A percentile compares a stretch with the other conserved stretches of the same genome.
These are phyloP conservation scores for Drosophila nebulosa DNA, from an alignment of 1,140 invertebrate genomes.

Conservation along the genomic window DNA sequence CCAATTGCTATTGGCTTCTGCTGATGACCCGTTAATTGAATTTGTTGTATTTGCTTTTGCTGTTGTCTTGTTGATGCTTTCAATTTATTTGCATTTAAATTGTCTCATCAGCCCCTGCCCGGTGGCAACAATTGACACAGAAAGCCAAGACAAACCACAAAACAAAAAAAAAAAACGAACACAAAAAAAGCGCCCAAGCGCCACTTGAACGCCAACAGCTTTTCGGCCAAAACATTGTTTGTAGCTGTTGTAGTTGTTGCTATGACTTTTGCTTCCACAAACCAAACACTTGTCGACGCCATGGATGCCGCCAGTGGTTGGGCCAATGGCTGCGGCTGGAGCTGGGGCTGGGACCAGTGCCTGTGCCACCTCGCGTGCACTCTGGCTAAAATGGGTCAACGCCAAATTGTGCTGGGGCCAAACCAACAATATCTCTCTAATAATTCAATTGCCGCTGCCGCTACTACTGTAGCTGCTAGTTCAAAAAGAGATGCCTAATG, in stretches of 20 bases:
- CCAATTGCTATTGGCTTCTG: slow-evolving; percentile 41
- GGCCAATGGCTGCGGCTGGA: background rate
- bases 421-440: slow-evolving; percentile 38
- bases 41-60: slow-evolving; percentile 36
- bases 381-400: slow-evolving; percentile 62
- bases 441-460: slow-evolving; percentile 51
- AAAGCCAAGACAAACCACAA: slow-evolving; percentile 22
- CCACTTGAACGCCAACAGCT: slow-evolving; percentile 63
- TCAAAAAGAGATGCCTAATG: slow-evolving; percentile 55
- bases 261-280: slow-evolving; percentile 29
- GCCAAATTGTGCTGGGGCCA: slow-evolving; percentile 6
- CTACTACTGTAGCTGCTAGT: too few relatives aligned
- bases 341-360: too few relatives aligned
- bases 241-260: background rate
- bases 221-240: slow-evolving; percentile 23
- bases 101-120: slow-evolving; percentile 59
- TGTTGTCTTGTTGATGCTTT: slow-evolving; percentile 6
- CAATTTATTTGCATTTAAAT: slow-evolving; percentile 71
- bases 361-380: slow-evolving; percentile 60
- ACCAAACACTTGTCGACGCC: slow-evolving; percentile 68
- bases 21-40: slow-evolving; percentile 65
- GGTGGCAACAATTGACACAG: slow-evolving; percentile 70
- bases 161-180: slow-evolving; percentile 21
- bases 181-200: slow-evolving; percentile 65
- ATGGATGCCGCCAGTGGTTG: slow-evolving; percentile 43